Percentiles rank a stretch among this genome's conserved stretches.
Conservation (phyloP, 1,140 invertebrate genomes). For the Nasonia giraulti region DNA sequence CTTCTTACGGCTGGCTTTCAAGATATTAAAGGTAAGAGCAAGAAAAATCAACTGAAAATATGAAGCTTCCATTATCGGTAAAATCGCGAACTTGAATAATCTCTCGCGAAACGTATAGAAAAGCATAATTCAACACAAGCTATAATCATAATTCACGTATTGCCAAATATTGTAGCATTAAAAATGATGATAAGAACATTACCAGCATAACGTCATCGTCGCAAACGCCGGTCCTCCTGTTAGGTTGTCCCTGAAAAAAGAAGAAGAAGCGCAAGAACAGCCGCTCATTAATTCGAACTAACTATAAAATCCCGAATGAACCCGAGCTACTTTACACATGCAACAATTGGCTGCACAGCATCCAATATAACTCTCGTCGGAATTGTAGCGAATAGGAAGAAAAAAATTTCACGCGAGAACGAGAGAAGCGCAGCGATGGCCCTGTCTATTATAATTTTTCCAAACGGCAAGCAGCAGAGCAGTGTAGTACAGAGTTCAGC, state of each 20-base stretch:
- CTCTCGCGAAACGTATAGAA: not conserved
- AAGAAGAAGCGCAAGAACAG: not conserved
- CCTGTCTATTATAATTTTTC: slow-evolving; percentile 3
- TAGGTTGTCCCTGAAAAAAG: slow-evolving; percentile 83
- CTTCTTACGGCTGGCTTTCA: not conserved
- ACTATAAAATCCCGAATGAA: too few species aligned
- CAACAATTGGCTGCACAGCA: too few species aligned
- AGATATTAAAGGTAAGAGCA: not conserved
- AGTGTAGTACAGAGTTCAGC: not conserved
- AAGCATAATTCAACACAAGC: not conserved
- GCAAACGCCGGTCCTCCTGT: slow-evolving; percentile 84
- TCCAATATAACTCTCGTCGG: too few species aligned
- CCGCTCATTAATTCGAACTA: not conserved
- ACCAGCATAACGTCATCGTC: slow-evolving; percentile 78
- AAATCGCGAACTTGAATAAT: not conserved
- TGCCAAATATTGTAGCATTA: too few species aligned
- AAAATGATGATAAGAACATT: not conserved
- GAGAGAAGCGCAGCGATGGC: not conserved
- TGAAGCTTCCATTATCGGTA: not conserved
- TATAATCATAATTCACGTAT: too few species aligned
- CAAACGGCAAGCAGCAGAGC: not conserved
- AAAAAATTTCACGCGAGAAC: not conserved
- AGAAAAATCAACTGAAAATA: not conserved
- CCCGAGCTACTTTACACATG: too few species aligned
- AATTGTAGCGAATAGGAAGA: too few species aligned